Evolutionary conservation across 2,888 invertebrate species (phyloP).

Genomic region (Eristalis arbustorum): DNA sequence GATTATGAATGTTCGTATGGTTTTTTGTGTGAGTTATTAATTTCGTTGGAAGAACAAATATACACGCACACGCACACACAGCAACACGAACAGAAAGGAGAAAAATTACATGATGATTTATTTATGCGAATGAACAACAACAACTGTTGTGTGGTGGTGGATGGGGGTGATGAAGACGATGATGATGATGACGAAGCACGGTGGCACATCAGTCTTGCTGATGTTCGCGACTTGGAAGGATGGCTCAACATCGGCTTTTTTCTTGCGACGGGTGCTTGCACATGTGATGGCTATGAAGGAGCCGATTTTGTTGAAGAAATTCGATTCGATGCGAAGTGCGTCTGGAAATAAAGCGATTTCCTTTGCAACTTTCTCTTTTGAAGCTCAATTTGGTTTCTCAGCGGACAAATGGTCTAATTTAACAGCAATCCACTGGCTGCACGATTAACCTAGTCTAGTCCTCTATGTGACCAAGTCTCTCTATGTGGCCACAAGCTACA

Average conservation of each 20-base stretch:
- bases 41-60: constrained; percentile 26
- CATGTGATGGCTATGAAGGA: neutral
- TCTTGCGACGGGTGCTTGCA: neutral
- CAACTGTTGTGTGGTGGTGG: neutral
- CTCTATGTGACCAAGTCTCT: no score
- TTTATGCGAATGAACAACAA: constrained; percentile 15
- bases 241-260: neutral
- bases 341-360: no score
- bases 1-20: constrained; percentile 28
- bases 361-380: no score
- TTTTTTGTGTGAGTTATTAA: constrained; percentile 38
- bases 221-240: neutral
- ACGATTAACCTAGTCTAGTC: no score
- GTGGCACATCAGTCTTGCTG: constrained; percentile 32
- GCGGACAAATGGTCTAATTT: no score
- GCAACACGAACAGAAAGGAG: constrained; percentile 48
- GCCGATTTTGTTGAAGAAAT: neutral
- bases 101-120: constrained; percentile 30
- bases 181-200: constrained; percentile 12
- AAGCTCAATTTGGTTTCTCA: no score
- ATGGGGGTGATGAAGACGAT: constrained; percentile 1
- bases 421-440: no score
- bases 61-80: constrained; percentile 33
- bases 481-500: no score
- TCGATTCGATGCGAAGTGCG: neutral